A percentile compares a stretch with the other conserved stretches of the same genome.
Conservation (phyloP, 2,113 vertebrate genomes). For the Coregonus clupeaformis region DNA sequence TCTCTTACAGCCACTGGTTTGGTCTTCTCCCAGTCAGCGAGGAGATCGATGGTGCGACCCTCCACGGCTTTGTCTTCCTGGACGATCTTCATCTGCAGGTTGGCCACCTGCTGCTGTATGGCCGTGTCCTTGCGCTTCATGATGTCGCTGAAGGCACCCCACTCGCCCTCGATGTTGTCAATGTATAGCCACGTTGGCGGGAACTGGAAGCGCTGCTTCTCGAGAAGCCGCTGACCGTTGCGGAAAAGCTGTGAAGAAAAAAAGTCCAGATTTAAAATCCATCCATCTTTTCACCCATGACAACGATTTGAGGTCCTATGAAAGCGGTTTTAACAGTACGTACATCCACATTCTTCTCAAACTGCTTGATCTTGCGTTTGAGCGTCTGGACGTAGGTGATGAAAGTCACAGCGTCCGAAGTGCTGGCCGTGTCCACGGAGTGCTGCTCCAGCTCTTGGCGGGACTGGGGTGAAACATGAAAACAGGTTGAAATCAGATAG, state of each 20-base stretch:
- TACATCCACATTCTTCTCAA: slow-evolving; percentile 98
- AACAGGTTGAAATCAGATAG: slow-evolving; percentile 1
- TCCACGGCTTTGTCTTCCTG: slow-evolving; percentile 98
- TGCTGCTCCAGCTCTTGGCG: slow-evolving; percentile 98
- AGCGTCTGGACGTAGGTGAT: slow-evolving; percentile 97
- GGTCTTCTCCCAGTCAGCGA: slow-evolving; percentile 97
- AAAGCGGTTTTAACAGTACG: slow-evolving; percentile 36
- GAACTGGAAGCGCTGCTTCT: slow-evolving; percentile 98
- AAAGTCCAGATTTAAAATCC: neutral
- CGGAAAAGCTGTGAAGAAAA: slow-evolving; percentile 84
- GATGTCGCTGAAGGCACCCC: slow-evolving; percentile 98
- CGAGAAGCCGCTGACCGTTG: slow-evolving; percentile 94
- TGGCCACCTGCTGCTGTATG: slow-evolving; percentile 97
- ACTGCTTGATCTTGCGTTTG: slow-evolving; percentile 98
- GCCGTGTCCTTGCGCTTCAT: slow-evolving; percentile 98
- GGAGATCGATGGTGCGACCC: slow-evolving; percentile 90
- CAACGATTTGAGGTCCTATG: too few relatives aligned
- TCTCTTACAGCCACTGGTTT: slow-evolving; percentile 91
- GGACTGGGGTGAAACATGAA: too few relatives aligned
- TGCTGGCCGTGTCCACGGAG: slow-evolving; percentile 97
- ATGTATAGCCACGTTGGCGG: slow-evolving; percentile 98
- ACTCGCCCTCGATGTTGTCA: slow-evolving; percentile 98
- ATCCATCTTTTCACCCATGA: neutral
- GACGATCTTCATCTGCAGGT: slow-evolving; percentile 98
- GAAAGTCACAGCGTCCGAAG: slow-evolving; percentile 96